phyloP scores from a whole-genome alignment of 2,888 invertebrate species.

The Drosophila kanekoi region DNA sequence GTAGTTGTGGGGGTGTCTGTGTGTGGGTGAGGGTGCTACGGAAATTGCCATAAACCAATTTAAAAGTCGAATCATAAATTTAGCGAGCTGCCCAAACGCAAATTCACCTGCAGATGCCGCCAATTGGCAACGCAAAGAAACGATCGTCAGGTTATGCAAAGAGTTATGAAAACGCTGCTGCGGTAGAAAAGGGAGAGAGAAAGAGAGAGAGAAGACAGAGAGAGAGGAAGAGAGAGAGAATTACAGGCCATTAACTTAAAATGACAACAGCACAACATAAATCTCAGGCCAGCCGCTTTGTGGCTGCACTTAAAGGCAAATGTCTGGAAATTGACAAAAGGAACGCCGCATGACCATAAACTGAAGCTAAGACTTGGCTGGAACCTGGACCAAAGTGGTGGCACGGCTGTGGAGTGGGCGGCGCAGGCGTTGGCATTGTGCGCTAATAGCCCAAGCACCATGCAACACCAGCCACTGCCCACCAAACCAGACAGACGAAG shows the following conservation, averaged over 20 bases:
- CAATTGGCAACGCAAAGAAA: slow-evolving; percentile 41
- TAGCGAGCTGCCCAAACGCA: slow-evolving; percentile 38
- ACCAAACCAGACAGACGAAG: slow-evolving; percentile 34
- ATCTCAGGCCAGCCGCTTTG: slow-evolving; percentile 67
- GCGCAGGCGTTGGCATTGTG: slow-evolving; percentile 65
- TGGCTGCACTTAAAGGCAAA: slow-evolving; percentile 66
- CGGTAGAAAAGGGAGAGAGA: neutral
- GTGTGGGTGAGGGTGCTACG: slow-evolving; percentile 40
- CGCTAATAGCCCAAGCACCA: slow-evolving; percentile 67
- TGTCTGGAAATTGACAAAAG: slow-evolving; percentile 73
- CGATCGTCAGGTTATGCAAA: slow-evolving; percentile 59
- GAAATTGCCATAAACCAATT: slow-evolving; percentile 71
- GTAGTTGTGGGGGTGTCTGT: slow-evolving; percentile 2
- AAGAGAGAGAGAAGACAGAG: slow-evolving; percentile 12
- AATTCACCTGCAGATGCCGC: slow-evolving; percentile 67
- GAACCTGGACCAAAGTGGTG: slow-evolving; percentile 17
- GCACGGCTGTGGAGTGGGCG: slow-evolving; percentile 41
- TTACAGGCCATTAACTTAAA: slow-evolving; percentile 82
- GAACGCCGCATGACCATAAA: slow-evolving; percentile 54
- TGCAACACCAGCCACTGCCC: slow-evolving; percentile 39
- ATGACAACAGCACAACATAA: slow-evolving; percentile 82
- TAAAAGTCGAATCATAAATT: slow-evolving; percentile 69
- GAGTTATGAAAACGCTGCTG: slow-evolving; percentile 49
- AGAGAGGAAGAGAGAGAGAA: slow-evolving; percentile 45
- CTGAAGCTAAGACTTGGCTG: slow-evolving; percentile 17